A percentile compares a stretch with the other conserved stretches of the same genome.
Evolutionary conservation across 2,797 vertebrate species (phyloP).

Genomic region (Pyrrhura leucotis): DNA sequence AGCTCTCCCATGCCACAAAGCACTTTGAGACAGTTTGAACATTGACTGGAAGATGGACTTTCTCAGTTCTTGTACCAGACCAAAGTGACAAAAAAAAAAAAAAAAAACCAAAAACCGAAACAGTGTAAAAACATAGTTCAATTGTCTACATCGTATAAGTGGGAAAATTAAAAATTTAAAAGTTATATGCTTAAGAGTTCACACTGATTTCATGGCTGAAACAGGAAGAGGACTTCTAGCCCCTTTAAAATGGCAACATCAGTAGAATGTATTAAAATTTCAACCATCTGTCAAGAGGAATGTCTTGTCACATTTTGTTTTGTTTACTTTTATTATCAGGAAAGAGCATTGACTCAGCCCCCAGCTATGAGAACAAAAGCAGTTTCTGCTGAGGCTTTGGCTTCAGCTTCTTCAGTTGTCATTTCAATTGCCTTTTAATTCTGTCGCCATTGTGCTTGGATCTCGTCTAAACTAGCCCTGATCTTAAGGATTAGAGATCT

Average conservation of each 20-base stretch:
- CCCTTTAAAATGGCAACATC: neutral
- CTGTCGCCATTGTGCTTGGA: neutral
- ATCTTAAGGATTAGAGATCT: neutral
- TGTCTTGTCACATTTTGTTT: slow-evolving; percentile 29
- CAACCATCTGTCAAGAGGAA: slow-evolving; percentile 9
- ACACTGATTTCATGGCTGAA: neutral
- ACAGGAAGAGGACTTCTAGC: neutral
- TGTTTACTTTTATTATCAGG: slow-evolving; percentile 31
- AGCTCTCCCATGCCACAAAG: neutral
- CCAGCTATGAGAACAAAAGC: neutral
- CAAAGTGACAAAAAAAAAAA: neutral
- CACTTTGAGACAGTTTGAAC: neutral
- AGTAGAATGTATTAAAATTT: slow-evolving; percentile 2
- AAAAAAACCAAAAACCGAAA: neutral
- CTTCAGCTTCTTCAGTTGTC: neutral
- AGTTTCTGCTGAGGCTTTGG: neutral
- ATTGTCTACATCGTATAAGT: neutral
- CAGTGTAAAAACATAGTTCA: neutral
- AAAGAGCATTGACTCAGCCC: neutral
- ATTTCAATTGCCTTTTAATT: slow-evolving; percentile 1
- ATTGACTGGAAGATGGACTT: neutral
- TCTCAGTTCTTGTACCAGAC: neutral
- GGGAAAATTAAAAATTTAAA: neutral
- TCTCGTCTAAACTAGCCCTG: neutral
- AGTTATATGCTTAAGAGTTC: neutral